Evolutionary conservation across 1,140 invertebrate species (phyloP), one percentile per base, ranked within the genome.

Genomic region (Penaeus vannamei): DNA sequence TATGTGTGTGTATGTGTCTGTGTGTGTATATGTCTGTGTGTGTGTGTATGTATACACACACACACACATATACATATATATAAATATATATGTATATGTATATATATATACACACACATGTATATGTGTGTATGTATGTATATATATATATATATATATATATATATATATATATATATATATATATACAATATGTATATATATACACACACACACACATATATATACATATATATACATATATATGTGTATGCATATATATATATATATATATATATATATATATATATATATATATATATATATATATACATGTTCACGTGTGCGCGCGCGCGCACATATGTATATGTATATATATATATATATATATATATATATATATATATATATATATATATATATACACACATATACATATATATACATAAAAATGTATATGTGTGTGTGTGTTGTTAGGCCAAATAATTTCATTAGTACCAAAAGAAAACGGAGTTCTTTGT

Each of bases 201-300:
- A n/a, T 20, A 72, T 72, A 72, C 2, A 72, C n/a, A 72, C n/a
- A n/a, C n/a, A 72, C n/a, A 72, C n/a, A n/a, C n/a, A 72, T 72
- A n/a, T 72, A 72, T 72, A 72, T 72, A 72, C 8, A 72, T 72
- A 23, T 72, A 72, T n/a, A 72, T 72, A 46, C 2, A n/a, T 20
- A 23, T 72, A 72, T 23, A n/a, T 72, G 32, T 72, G 23, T n/a
- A 26, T 72, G 36, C 10, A 72, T 72, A 72, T 26, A 26, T 72
- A 72, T 72, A 72, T 72, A 72, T 72, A 72, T 72, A 72, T 72
- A 72, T 72, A 72, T 72, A 72, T 72, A 72, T 72, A 72, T 72
- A 26, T 72, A 72, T 72, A 72, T 26, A 72, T 72, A 72, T 72
- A 72, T 72, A 72, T 72, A 72, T 72, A 72, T 72, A 26, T 72